Conservation (phyloP, 1,140 invertebrate species). For the Drosophila mojavensis region DNA sequence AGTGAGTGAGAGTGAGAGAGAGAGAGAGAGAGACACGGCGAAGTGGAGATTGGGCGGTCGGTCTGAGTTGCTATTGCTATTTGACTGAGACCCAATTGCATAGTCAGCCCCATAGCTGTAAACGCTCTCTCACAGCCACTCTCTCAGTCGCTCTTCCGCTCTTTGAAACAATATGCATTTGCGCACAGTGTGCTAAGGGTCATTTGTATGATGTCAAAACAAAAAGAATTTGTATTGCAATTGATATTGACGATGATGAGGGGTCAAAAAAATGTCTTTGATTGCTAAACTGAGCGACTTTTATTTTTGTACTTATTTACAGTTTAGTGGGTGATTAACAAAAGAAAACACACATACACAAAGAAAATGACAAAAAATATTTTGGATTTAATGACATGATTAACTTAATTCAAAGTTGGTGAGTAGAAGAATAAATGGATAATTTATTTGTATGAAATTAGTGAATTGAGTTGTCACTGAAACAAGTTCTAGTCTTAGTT, state of each 20-base stretch:
- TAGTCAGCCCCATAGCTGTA: slow-evolving; percentile 22
- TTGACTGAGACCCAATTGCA: slow-evolving; percentile 52
- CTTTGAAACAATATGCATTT: slow-evolving; percentile 47
- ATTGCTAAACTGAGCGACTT: slow-evolving; percentile 15
- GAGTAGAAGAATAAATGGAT: slow-evolving; percentile 21
- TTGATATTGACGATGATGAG: slow-evolving; percentile 13
- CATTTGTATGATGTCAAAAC: slow-evolving; percentile 22
- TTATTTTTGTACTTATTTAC: slow-evolving; percentile 29
- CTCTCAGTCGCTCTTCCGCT: slow-evolving; percentile 3
- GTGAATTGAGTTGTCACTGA: neutral
- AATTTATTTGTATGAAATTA: no score
- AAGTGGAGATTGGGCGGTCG: slow-evolving; percentile 22
- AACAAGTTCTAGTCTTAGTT: neutral
- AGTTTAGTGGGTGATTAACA: slow-evolving; percentile 28
- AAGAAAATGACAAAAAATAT: slow-evolving; percentile 22
- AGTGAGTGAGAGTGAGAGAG: neutral
- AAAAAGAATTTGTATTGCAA: slow-evolving; percentile 1
- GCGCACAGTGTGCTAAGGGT: slow-evolving; percentile 53
- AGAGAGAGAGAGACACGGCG: slow-evolving; percentile 12
- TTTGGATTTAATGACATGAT: slow-evolving; percentile 36
- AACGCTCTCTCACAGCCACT: slow-evolving; percentile 28
- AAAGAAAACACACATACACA: slow-evolving; percentile 7
- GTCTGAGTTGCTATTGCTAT: slow-evolving; percentile 34
- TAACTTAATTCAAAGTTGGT: slow-evolving; percentile 41
- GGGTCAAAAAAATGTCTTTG: slow-evolving; percentile 19